Conservation (phyloP, 2,888 invertebrate species). For the Cerceris ruficornis region DNA sequence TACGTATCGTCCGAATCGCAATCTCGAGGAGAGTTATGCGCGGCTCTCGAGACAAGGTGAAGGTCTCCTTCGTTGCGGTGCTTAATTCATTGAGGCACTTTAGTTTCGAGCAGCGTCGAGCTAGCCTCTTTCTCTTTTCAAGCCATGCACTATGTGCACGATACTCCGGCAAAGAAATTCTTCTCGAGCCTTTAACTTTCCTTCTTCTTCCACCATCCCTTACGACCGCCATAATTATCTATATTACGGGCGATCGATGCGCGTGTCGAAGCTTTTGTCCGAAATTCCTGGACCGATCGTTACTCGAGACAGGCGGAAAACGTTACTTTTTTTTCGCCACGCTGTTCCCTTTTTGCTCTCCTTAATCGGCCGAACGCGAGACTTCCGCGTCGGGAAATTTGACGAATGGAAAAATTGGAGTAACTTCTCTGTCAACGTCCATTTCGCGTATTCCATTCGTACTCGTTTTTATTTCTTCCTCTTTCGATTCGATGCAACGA, state of each 20-base stretch:
- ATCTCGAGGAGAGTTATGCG: constrained; percentile 35
- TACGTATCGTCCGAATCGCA: constrained; percentile 35
- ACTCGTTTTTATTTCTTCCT: too few relatives aligned
- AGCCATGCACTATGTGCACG: constrained; percentile 16
- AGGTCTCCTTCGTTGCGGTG: constrained; percentile 54
- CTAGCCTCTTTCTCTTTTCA: constrained; percentile 9
- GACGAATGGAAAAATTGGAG: too few relatives aligned
- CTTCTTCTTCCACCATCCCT: not conserved
- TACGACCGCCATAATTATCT: constrained; percentile 8
- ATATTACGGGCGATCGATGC: constrained; percentile 15
- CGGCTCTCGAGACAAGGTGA: constrained; percentile 51
- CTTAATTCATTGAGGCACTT: constrained; percentile 59
- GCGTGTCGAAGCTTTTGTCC: constrained; percentile 3
- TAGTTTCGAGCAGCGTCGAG: constrained; percentile 41
- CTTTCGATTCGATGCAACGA: too few relatives aligned
- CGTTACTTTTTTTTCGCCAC: not conserved
- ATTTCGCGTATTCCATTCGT: too few relatives aligned
- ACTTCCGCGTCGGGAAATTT: too few relatives aligned
- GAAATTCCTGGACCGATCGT: not conserved
- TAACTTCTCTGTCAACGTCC: too few relatives aligned
- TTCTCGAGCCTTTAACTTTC: constrained; percentile 9
- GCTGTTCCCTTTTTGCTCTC: too few relatives aligned
- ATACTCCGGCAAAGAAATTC: constrained; percentile 34
- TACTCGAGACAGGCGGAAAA: not conserved
- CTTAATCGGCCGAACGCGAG: too few relatives aligned